Evolutionary conservation across 2,888 invertebrate species (phyloP).

Genomic region (Loripinus fragilis): DNA sequence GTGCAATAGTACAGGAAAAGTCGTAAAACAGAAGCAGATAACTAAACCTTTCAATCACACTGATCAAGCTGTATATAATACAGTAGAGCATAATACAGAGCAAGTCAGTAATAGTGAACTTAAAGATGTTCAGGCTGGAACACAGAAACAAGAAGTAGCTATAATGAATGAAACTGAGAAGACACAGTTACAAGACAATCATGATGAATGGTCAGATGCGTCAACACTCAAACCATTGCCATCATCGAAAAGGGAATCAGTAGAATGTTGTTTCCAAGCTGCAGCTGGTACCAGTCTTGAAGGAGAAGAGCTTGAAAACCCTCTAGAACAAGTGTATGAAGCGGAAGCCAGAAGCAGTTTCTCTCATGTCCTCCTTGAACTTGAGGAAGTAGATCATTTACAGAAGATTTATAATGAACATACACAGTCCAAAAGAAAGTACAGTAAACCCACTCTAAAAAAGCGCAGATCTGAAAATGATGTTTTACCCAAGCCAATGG

Average conservation of each 20-base stretch:
- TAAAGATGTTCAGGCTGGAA: not conserved
- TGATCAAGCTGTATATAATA: not conserved
- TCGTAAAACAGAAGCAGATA: not conserved
- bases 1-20: not conserved
- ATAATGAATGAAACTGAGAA: not conserved
- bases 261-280: not conserved
- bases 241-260: not conserved
- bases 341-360: constrained; percentile 17
- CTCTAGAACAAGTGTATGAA: constrained; percentile 14
- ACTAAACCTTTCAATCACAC: not conserved
- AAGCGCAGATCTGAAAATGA: not conserved
- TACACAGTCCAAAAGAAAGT: not conserved
- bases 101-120: not conserved
- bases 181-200: not conserved
- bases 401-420: not conserved
- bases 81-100: not conserved
- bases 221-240: not conserved
- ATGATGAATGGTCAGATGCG: not conserved
- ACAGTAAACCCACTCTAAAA: not conserved
- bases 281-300: not conserved
- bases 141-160: not conserved
- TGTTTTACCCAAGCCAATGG: not conserved
- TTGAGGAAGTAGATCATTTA: not conserved
- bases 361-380: not conserved
- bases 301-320: not conserved